phyloP scores from a whole-genome alignment of 2,888 invertebrate genomes.

The Copidosoma aretas region DNA sequence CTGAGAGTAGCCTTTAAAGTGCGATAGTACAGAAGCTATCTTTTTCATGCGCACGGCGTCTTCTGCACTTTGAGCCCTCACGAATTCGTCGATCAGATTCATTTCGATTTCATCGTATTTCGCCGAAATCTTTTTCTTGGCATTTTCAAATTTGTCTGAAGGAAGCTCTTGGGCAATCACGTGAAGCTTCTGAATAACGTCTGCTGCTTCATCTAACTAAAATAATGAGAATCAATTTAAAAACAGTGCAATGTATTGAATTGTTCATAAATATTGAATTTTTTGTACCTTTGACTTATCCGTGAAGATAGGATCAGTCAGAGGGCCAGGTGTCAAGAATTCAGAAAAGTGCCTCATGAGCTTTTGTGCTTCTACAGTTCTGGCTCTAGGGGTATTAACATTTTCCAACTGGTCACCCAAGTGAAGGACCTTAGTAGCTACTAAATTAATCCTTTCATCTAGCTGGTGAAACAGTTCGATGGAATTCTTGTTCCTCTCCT shows the following conservation, averaged over 20 bases:
- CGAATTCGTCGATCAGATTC: slow-evolving; percentile 92
- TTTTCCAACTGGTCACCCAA: slow-evolving; percentile 98
- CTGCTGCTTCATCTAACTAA: slow-evolving; percentile 93
- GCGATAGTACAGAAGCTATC: slow-evolving; percentile 87
- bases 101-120: slow-evolving; percentile 92
- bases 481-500: slow-evolving; percentile 86
- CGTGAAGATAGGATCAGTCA: slow-evolving; percentile 84
- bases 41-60: slow-evolving; percentile 91
- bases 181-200: slow-evolving; percentile 95
- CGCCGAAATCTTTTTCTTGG: slow-evolving; percentile 83
- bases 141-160: slow-evolving; percentile 82
- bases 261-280: slow-evolving; percentile 21
- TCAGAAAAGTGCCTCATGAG: slow-evolving; percentile 91
- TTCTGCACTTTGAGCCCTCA: slow-evolving; percentile 83
- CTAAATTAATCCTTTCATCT: slow-evolving; percentile 94
- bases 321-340: slow-evolving; percentile 85
- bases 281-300: slow-evolving; percentile 76
- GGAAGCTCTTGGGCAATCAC: slow-evolving; percentile 95
- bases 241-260: not conserved
- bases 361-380: slow-evolving; percentile 94
- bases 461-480: slow-evolving; percentile 89
- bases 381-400: slow-evolving; percentile 90
- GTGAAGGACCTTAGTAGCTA: slow-evolving; percentile 96
- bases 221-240: slow-evolving; percentile 19
- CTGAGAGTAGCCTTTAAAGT: slow-evolving; percentile 95